A percentile compares a stretch with the other conserved stretches of the same genome.
Evolutionary conservation across 1,140 invertebrate genomes (phyloP).

Genomic region (Leptestheria dahalacensis): DNA sequence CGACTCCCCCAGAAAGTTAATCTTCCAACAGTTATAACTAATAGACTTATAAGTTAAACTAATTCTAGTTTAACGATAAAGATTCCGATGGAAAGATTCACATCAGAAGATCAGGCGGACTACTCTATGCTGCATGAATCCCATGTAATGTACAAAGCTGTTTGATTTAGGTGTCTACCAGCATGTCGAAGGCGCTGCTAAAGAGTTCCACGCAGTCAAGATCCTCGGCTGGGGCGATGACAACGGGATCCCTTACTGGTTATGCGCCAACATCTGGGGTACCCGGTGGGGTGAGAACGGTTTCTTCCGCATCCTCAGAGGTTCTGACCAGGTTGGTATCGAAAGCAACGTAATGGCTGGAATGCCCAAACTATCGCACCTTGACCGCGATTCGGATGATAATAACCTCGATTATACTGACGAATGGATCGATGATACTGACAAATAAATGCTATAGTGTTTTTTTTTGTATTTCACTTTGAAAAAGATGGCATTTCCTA

Average conservation of each 20-base stretch:
- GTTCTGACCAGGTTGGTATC: slow-evolving; percentile 41
- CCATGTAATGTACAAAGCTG: neutral
- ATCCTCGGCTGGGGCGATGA: slow-evolving; percentile 42
- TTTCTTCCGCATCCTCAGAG: slow-evolving; percentile 40
- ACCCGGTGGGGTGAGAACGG: slow-evolving; percentile 37
- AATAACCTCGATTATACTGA: neutral
- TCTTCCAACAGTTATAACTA: too few relatives aligned
- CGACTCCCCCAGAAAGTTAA: too few relatives aligned
- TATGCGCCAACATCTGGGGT: slow-evolving; percentile 43
- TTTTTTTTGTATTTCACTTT: neutral
- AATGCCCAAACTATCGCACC: slow-evolving; percentile 31
- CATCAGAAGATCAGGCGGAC: too few relatives aligned
- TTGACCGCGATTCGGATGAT: too few relatives aligned
- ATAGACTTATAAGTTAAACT: too few relatives aligned
- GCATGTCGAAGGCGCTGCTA: slow-evolving; percentile 30
- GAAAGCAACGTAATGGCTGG: slow-evolving; percentile 36
- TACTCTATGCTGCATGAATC: neutral
- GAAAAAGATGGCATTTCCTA: too few relatives aligned
- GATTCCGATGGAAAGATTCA: too few relatives aligned
- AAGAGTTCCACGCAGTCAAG: slow-evolving; percentile 42
- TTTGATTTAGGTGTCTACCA: slow-evolving; percentile 33
- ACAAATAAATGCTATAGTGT: neutral
- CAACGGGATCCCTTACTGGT: slow-evolving; percentile 37
- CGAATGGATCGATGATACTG: neutral
- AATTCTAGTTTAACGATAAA: too few relatives aligned